These are phyloP conservation scores for Hoplias malabaricus DNA, from an alignment of 2,113 vertebrate genomes.

Conservation along the genomic window DNA sequence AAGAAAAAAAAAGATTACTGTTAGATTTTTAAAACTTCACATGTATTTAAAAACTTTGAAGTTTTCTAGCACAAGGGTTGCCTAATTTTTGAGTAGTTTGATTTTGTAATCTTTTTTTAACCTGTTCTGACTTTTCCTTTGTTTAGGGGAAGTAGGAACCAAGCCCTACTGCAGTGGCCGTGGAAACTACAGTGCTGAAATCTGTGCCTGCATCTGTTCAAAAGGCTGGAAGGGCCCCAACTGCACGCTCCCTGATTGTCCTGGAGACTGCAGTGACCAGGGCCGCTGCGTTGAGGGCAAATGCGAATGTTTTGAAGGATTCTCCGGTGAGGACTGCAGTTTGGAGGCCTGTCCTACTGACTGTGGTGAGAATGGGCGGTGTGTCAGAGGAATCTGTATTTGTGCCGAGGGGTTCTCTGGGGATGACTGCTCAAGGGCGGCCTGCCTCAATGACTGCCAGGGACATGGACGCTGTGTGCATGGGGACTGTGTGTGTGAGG, in stretches of 20 bases:
- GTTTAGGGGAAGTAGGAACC: slow-evolving; percentile 79
- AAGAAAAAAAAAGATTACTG: no score
- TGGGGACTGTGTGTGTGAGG: slow-evolving; percentile 78
- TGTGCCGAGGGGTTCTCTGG: slow-evolving; percentile 81
- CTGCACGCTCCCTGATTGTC: slow-evolving; percentile 83
- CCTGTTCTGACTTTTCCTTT: background rate
- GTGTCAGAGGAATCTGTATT: slow-evolving; percentile 74
- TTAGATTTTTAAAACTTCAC: no score
- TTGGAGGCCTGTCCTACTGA: slow-evolving; percentile 71
- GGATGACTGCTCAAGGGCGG: slow-evolving; percentile 80
- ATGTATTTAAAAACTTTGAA: no score
- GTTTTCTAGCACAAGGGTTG: no score
- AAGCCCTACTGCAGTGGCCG: slow-evolving; percentile 84
- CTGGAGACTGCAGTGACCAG: slow-evolving; percentile 78
- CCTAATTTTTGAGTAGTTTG: no score
- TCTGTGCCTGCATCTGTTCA: slow-evolving; percentile 78
- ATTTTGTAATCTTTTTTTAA: no score
- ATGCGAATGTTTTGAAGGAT: slow-evolving; percentile 87
- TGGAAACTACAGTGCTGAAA: slow-evolving; percentile 85
- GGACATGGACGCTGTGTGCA: slow-evolving; percentile 79
- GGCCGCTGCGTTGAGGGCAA: slow-evolving; percentile 83
- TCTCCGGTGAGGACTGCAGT: slow-evolving; percentile 77
- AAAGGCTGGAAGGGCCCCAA: slow-evolving; percentile 81
- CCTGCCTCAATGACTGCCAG: slow-evolving; percentile 80
- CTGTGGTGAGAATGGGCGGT: slow-evolving; percentile 77